phyloP scores from a whole-genome alignment of 2,888 invertebrate genomes.

The Drosophila mayaguana region DNA sequence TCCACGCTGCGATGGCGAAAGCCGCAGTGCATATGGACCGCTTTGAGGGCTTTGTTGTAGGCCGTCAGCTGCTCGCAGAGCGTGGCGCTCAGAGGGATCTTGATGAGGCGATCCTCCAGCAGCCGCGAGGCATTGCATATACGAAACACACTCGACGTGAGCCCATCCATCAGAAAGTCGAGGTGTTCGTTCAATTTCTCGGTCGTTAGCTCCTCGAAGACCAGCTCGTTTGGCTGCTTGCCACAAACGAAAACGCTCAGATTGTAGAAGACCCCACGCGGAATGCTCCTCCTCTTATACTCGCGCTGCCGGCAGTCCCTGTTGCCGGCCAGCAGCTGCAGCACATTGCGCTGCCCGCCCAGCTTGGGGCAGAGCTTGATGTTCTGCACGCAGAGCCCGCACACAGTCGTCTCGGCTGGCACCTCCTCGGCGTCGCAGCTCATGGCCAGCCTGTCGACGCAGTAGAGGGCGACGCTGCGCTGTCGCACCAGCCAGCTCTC shows the following conservation, averaged over 20 bases:
- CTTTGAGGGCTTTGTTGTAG: constrained; percentile 13
- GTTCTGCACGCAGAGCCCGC: constrained; percentile 15
- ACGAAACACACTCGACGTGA: constrained; percentile 20
- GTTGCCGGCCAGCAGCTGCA: neutral
- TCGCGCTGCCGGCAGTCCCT: neutral
- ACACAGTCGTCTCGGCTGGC: neutral
- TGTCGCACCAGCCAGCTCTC: constrained; percentile 11
- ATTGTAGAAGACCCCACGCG: constrained; percentile 3
- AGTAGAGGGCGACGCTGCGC: constrained; percentile 34
- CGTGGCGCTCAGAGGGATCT: neutral
- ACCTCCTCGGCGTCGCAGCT: neutral
- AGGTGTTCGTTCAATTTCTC: constrained; percentile 1
- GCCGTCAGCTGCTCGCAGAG: neutral
- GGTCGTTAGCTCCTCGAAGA: constrained; percentile 13
- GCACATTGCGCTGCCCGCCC: neutral
- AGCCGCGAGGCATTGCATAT: constrained; percentile 26
- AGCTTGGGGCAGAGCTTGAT: constrained; percentile 2
- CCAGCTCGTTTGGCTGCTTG: neutral
- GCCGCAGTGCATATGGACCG: neutral
- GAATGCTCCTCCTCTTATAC: neutral
- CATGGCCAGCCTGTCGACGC: constrained; percentile 30
- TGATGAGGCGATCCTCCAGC: constrained; percentile 1
- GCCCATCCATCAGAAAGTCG: constrained; percentile 22
- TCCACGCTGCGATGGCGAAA: neutral
- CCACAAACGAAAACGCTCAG: constrained; percentile 8